These are phyloP conservation scores for Papilio helenus DNA, from an alignment of 1,140 invertebrate species.

Conservation along the genomic window DNA sequence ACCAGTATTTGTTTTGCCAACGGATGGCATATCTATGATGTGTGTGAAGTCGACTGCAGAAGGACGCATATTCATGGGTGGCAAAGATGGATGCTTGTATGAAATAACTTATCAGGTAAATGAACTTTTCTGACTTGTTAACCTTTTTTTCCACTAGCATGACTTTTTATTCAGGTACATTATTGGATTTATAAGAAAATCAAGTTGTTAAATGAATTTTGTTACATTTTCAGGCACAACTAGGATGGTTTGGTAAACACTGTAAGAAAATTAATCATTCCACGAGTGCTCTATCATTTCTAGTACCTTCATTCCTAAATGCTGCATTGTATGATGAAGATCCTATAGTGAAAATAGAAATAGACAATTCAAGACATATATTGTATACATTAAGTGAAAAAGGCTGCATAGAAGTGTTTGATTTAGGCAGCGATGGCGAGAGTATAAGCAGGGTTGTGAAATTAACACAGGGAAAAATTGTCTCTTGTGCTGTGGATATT, in stretches of 20 bases:
- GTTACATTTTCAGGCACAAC: conserved; percentile 85
- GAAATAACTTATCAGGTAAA: conserved; percentile 97
- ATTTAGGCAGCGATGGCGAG: conserved; percentile 92
- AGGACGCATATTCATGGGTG: conserved; percentile 97
- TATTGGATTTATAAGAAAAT: no score
- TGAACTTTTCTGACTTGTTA: not conserved
- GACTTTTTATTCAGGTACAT: not conserved
- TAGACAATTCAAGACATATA: conserved; percentile 95
- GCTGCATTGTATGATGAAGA: conserved; percentile 93
- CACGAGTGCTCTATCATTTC: conserved; percentile 92
- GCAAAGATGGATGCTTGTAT: conserved; percentile 96
- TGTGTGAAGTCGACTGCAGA: conserved; percentile 91
- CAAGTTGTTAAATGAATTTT: no score
- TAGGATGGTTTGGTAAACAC: conserved; percentile 96
- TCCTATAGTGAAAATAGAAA: conserved; percentile 93
- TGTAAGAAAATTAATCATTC: conserved; percentile 98
- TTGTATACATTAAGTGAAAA: conserved; percentile 95
- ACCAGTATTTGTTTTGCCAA: conserved; percentile 95
- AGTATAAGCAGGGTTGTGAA: conserved; percentile 88
- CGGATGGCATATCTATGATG: conserved; percentile 95
- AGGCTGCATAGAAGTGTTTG: conserved; percentile 93
- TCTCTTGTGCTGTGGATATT: conserved; percentile 89
- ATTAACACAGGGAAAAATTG: conserved; percentile 91
- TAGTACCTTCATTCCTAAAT: conserved; percentile 96
- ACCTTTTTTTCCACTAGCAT: not conserved